A percentile compares a stretch with the other conserved stretches of the same genome.
Evolutionary conservation across 2,888 invertebrate species (phyloP).

Genomic region (Microctonus brassicae): DNA sequence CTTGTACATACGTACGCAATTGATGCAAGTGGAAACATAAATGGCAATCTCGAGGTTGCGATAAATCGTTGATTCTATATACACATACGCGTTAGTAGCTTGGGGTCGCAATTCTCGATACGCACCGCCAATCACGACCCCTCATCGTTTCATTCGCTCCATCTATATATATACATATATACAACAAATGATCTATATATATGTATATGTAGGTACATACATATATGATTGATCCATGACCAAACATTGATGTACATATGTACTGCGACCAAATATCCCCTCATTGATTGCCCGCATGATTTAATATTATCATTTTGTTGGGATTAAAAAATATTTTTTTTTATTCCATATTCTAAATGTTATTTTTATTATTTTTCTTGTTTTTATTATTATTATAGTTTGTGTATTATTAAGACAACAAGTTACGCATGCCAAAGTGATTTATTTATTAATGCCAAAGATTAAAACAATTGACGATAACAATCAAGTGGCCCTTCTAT

Average conservation of each 20-base stretch:
- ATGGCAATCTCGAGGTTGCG: constrained; percentile 27
- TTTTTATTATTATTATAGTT: neutral
- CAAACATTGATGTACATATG: constrained; percentile 10
- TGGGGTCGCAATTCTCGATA: constrained; percentile 20
- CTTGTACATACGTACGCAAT: neutral
- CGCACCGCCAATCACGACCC: constrained; percentile 12
- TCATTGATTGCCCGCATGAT: neutral
- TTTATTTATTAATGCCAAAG: neutral
- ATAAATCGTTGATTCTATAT: constrained; percentile 17
- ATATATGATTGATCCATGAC: constrained; percentile 1
- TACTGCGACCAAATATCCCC: neutral
- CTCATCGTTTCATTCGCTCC: neutral
- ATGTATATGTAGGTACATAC: neutral
- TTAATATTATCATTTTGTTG: neutral
- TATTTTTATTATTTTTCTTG: neutral
- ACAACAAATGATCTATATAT: no score
- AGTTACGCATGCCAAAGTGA: neutral
- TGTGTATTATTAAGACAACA: neutral
- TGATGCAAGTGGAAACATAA: constrained; percentile 25
- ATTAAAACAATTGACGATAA: constrained; percentile 15
- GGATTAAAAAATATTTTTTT: no score
- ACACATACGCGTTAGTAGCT: neutral
- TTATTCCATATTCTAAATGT: no score
- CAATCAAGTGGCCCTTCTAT: neutral
- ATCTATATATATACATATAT: no score